A percentile compares a stretch with the other conserved stretches of the same genome.
These are phyloP conservation scores for Pachypeltis micranthus DNA, from an alignment of 1,140 invertebrate genomes.

Conservation along the genomic window DNA sequence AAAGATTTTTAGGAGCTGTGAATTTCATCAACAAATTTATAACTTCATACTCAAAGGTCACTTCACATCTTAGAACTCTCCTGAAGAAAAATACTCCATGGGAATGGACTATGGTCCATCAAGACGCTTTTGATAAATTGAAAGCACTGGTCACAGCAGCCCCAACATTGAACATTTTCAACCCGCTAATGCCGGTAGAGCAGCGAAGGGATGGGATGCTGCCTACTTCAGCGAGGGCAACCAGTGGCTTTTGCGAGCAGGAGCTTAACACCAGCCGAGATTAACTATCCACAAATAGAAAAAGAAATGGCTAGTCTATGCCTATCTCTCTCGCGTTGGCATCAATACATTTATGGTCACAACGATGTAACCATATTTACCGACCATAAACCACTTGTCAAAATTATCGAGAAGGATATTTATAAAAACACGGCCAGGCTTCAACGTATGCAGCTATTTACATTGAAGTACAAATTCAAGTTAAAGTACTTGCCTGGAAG, in stretches of 20 bases:
- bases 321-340: conserved; percentile 33
- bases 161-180: conserved; percentile 28
- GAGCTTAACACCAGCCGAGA: conserved; percentile 29
- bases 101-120: conserved; percentile 26
- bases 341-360: conserved; percentile 29
- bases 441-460: conserved; percentile 34
- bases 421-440: conserved; percentile 31
- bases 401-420: conserved; percentile 35
- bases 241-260: conserved; percentile 27
- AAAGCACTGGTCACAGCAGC: conserved; percentile 26
- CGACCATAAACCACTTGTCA: conserved; percentile 35
- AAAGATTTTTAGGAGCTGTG: conserved; percentile 34
- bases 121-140: conserved; percentile 27
- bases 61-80: conserved; percentile 26
- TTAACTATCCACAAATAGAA: conserved; percentile 37
- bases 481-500: conserved; percentile 30
- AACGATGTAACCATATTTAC: conserved; percentile 31
- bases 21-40: conserved; percentile 34
- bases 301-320: conserved; percentile 35
- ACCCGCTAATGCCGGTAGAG: conserved; percentile 20
- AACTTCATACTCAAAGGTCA: conserved; percentile 25
- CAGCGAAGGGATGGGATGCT: conserved; percentile 30
- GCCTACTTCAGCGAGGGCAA: conserved; percentile 27
- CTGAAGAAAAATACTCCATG: conserved; percentile 28
- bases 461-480: conserved; percentile 34